Percentiles rank a stretch among this genome's conserved stretches.
Conservation (phyloP, 2,797 vertebrate species). For the Semaprochilodus insignis region DNA sequence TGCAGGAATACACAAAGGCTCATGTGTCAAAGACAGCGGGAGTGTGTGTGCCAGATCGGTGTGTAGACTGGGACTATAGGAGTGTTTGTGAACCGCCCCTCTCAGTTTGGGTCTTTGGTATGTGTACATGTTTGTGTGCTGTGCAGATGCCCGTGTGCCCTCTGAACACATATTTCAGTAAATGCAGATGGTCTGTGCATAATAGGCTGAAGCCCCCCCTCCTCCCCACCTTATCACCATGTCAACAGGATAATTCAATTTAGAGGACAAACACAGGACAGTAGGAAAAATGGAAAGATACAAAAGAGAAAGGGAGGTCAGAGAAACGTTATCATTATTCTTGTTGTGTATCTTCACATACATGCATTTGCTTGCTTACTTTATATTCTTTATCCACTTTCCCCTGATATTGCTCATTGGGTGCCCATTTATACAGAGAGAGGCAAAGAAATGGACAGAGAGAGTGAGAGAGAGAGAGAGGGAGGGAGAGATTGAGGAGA, state of each 20-base stretch:
- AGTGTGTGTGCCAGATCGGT: slow-evolving; percentile 9
- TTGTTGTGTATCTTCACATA: slow-evolving; percentile 48
- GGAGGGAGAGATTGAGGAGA: slow-evolving; percentile 60
- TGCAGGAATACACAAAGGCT: slow-evolving; percentile 6
- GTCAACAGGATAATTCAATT: slow-evolving; percentile 66
- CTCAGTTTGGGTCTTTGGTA: background rate
- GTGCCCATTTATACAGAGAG: slow-evolving; percentile 47
- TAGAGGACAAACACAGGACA: slow-evolving; percentile 66
- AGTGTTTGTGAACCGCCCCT: background rate
- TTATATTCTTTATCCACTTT: slow-evolving; percentile 17
- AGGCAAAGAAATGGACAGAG: slow-evolving; percentile 25
- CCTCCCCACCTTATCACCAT: slow-evolving; percentile 47
- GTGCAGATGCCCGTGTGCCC: slow-evolving; percentile 13
- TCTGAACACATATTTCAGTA: slow-evolving; percentile 45
- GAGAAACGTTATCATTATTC: slow-evolving; percentile 55
- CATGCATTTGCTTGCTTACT: slow-evolving; percentile 58
- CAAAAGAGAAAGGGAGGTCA: slow-evolving; percentile 14
- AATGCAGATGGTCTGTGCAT: slow-evolving; percentile 52
- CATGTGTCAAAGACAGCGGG: slow-evolving; percentile 2
- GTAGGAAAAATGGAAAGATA: slow-evolving; percentile 44
- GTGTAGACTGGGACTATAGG: background rate
- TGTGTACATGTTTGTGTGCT: slow-evolving; percentile 26
- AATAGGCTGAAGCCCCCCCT: slow-evolving; percentile 43
- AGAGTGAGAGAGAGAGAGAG: slow-evolving; percentile 6
- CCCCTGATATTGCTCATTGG: slow-evolving; percentile 13